Evolutionary conservation across 1,140 invertebrate genomes (phyloP).

Genomic region (Bombus waltoni): DNA sequence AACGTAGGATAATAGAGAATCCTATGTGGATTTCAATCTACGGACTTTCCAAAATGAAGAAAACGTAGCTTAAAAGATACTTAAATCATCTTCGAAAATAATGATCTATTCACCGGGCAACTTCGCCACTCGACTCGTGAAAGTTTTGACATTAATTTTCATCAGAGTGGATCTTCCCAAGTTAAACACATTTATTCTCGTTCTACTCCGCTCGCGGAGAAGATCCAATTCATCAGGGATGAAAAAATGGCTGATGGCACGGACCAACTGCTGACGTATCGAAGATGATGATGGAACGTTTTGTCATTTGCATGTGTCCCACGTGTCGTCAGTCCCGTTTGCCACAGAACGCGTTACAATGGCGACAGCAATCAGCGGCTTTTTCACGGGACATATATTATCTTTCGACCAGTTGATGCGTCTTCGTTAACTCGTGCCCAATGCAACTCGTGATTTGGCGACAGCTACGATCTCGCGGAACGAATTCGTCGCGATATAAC

Average conservation of each 20-base stretch:
- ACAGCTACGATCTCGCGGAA: constrained; percentile 67
- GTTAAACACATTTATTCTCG: neutral
- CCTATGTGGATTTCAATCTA: no score
- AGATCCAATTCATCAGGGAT: neutral
- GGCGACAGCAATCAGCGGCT: constrained; percentile 39
- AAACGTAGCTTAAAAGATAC: no score
- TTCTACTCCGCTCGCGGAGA: neutral
- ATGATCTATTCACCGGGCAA: neutral
- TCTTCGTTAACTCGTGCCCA: constrained; percentile 44
- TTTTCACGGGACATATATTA: constrained; percentile 52
- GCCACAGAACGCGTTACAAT: constrained; percentile 24
- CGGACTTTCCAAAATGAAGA: no score
- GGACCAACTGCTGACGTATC: constrained; percentile 18
- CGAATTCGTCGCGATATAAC: constrained; percentile 70
- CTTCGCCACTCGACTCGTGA: neutral
- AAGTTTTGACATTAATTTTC: neutral
- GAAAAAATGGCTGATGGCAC: neutral
- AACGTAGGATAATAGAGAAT: no score
- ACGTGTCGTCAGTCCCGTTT: constrained; percentile 12
- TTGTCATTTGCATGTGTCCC: constrained; percentile 32
- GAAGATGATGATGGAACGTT: constrained; percentile 26
- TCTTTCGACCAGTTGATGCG: constrained; percentile 30
- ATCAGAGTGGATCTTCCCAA: neutral
- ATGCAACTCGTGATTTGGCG: constrained; percentile 62
- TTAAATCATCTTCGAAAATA: no score